Base-by-base conservation (phyloP, 2,888 invertebrate species). In the Andrena flavipes region DNA sequence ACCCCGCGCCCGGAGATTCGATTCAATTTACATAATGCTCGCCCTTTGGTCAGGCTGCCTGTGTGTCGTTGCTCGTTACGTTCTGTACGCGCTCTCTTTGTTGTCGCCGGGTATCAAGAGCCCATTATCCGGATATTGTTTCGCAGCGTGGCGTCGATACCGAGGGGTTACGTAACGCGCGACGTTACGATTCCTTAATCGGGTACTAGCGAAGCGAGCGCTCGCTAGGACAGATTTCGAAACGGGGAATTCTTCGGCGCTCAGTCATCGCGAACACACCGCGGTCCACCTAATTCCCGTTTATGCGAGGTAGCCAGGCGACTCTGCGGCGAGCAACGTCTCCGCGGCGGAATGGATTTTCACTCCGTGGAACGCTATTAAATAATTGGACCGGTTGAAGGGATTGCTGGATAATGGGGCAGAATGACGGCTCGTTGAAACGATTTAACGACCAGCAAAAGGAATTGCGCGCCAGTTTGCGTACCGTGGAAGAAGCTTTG, bases 41-140 rank as follows among this genome's bases (percentile, higher is more conserved):
- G 20, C 54, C 20, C 23, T 8, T n/a, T 54, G 16, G 16, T 6
- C 51, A 51, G 2, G 1, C 13, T 2, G 64, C 6, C 48, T 20
- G 33, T 10, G 2, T 4, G 2, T 4, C n/a, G 20, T 29, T 13
- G 30, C 23, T 56, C 30, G 29, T 26, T 23, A 13, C 33, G 2
- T 59, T 68, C 42, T 2, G 26, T 26, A 33, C 60, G 60, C 29
- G 29, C 65, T 16, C 1, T 10, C 5, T 48, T 56, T 33, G 60
- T 35, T 60, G 35, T 67, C 59, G 13, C 42, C 10, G 8, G 54
- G 63, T 23, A 20, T 65, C 49, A 60, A 59, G 30, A 70, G 35
- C 42, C 51, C 48, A 56, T 80, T 62, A 72, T 77, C 33, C 71
- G 77, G 60, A 80, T 67, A 67, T 67, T 62, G 62, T 68, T 74